A percentile compares a stretch with the other conserved stretches of the same genome.
These are phyloP conservation scores for Paradoxurus hermaphroditus DNA, from an alignment of 2,113 vertebrate species.

Conservation along the genomic window DNA sequence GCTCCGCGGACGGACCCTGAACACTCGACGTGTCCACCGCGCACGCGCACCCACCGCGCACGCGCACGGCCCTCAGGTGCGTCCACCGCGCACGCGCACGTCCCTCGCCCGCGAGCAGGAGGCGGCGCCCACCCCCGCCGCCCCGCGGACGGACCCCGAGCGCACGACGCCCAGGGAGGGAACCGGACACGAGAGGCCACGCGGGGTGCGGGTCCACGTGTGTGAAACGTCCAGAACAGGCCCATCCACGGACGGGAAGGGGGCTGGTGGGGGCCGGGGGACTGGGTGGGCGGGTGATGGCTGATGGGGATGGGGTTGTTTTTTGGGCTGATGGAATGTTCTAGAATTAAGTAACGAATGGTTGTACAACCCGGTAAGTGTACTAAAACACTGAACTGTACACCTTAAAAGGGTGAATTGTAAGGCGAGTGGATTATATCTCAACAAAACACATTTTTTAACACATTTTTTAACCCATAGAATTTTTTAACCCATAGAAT, in stretches of 20 bases:
- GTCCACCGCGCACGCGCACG: too few relatives aligned
- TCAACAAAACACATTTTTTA: background rate
- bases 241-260: background rate
- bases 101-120: too few relatives aligned
- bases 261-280: accelerated
- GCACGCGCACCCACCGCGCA: too few relatives aligned
- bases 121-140: accelerated
- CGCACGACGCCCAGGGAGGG: background rate
- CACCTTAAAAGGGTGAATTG: background rate
- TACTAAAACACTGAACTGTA: background rate
- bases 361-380: background rate
- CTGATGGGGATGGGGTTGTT: background rate
- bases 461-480: background rate
- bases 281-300: background rate
- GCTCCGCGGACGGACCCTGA: accelerated
- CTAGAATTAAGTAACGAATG: background rate
- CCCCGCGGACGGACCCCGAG: accelerated
- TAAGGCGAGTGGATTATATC: background rate
- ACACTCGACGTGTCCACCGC: too few relatives aligned
- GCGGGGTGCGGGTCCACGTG: accelerated
- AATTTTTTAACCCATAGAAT: background rate
- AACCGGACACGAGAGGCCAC: background rate
- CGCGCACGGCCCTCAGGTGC: too few relatives aligned
- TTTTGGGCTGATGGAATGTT: background rate
- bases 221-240: accelerated